A percentile compares a stretch with the other conserved stretches of the same genome.
phyloP scores from a whole-genome alignment of 2,113 vertebrate species.

The Terrapene triunguis region DNA sequence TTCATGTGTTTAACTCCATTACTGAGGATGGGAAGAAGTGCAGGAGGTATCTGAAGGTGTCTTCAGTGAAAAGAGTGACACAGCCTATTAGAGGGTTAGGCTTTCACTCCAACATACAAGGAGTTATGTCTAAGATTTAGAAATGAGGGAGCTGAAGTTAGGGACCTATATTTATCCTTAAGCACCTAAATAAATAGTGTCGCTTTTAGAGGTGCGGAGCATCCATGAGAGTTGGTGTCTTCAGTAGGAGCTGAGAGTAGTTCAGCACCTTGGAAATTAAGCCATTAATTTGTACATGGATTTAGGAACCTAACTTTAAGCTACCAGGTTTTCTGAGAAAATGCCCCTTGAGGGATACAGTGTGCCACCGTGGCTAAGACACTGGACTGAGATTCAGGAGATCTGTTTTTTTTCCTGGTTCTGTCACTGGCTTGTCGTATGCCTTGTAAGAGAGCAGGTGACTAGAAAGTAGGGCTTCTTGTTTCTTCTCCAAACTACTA shows the following conservation, averaged over 20 bases:
- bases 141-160: not conserved
- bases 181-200: not conserved
- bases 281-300: not conserved
- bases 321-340: not conserved
- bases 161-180: accelerated
- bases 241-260: not conserved
- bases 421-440: not conserved
- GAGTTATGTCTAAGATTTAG: not conserved
- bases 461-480: not conserved
- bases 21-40: not conserved
- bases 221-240: not conserved
- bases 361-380: not conserved
- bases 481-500: not conserved
- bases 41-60: not conserved
- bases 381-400: not conserved
- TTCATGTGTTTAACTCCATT: not conserved
- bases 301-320: not conserved
- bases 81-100: not conserved
- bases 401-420: not conserved
- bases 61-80: not conserved
- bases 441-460: not conserved
- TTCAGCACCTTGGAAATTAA: not conserved
- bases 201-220: not conserved
- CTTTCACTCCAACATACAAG: not conserved
- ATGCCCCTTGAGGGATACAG: not conserved